These are phyloP conservation scores for Eupeodes latifasciatus DNA, from an alignment of 2,888 invertebrate genomes.

Conservation along the genomic window DNA sequence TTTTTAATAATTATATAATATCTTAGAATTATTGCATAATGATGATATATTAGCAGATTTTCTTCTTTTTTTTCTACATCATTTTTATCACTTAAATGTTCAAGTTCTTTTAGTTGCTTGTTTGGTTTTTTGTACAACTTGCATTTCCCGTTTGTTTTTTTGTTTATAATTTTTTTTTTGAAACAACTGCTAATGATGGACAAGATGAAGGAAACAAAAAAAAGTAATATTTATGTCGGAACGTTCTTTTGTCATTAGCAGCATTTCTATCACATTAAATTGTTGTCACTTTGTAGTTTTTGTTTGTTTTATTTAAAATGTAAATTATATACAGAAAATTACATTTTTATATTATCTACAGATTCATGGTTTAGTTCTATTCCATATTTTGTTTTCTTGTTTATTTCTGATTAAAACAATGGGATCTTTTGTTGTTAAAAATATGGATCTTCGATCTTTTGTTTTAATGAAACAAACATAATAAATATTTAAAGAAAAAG, in stretches of 20 bases:
- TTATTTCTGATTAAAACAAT: conserved; percentile 39
- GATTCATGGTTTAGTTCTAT: conserved; percentile 32
- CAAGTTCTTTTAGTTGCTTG: conserved; percentile 54
- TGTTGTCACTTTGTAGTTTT: conserved; percentile 65
- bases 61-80: conserved; percentile 26
- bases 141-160: conserved; percentile 30
- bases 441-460: conserved; percentile 5
- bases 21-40: conserved; percentile 72
- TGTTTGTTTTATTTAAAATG: conserved; percentile 34
- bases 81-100: conserved; percentile 65
- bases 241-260: conserved; percentile 67
- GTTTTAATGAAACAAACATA: conserved; percentile 16
- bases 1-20: conserved; percentile 60
- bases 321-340: conserved; percentile 62
- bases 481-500: background rate
- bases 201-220: conserved; percentile 38
- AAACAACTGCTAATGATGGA: conserved; percentile 72
- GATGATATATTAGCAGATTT: conserved; percentile 71
- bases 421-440: conserved; percentile 33
- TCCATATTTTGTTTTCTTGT: conserved; percentile 22
- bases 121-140: conserved; percentile 57
- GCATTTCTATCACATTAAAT: conserved; percentile 73
- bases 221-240: conserved; percentile 5
- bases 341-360: conserved; percentile 63
- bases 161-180: conserved; percentile 39